Conservation (phyloP, 2,113 vertebrate species). For the Bubo blakistoni region DNA sequence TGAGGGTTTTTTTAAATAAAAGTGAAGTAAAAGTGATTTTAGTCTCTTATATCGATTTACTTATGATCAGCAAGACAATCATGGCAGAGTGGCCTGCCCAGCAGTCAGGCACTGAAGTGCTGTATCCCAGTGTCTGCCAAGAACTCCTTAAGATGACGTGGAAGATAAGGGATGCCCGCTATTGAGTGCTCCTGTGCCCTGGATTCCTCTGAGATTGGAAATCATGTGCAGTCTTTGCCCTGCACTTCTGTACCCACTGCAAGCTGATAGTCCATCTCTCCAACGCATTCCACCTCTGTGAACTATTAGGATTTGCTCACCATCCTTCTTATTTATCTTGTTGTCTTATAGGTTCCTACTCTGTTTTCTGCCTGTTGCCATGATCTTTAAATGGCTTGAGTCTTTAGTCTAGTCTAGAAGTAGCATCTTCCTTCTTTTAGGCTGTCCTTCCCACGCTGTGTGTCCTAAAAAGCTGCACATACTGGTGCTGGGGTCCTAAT, state of each 20-base stretch:
- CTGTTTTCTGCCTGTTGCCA: not conserved
- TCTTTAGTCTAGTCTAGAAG: not conserved
- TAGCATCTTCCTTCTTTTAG: not conserved
- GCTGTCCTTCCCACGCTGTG: fast-evolving
- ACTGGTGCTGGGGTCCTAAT: not conserved
- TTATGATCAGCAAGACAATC: not conserved
- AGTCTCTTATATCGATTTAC: not conserved
- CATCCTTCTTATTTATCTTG: not conserved
- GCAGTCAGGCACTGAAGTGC: not conserved
- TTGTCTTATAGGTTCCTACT: not conserved
- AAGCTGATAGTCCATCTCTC: not conserved
- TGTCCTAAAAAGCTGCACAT: not conserved
- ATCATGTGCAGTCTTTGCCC: not conserved
- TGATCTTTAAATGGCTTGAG: not conserved
- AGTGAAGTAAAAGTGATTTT: not conserved
- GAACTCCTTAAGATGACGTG: not conserved
- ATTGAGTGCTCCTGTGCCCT: not conserved
- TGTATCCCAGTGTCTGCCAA: not conserved
- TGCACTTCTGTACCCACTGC: not conserved
- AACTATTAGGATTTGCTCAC: not conserved
- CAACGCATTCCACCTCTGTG: not conserved
- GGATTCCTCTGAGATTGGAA: not conserved
- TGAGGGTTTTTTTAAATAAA: not conserved
- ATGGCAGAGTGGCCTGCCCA: not conserved
- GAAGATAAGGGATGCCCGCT: not conserved